Base-by-base conservation (phyloP, 1,140 invertebrate species). In the Nylanderia fulva region DNA sequence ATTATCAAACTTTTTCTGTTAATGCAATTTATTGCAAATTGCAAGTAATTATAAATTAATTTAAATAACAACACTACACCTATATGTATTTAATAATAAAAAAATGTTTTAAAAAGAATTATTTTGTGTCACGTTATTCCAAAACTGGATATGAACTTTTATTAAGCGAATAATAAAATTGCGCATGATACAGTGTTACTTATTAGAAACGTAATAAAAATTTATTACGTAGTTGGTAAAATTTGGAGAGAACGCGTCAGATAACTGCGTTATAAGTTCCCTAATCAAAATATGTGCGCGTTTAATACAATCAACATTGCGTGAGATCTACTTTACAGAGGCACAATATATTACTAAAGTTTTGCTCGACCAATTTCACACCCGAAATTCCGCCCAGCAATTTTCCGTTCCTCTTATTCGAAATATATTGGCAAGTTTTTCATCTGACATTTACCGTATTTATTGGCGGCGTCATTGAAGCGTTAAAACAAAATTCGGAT, bases 291-390 rank as follows among this genome's bases (percentile, higher is more conserved):
- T 18, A 80, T 36, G 64, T 33, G 39, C 54, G 24, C 27, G 1
- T 82, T 71, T 69, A 42, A 82, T 33, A 27, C 48, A 82, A 82
- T 82, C 52, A 82, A 69, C 54, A 72, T 71, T 36, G 64, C 52
- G 64, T 58, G 33, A 80, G 11, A 71, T 71, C 36, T 58, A 58
- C 66, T 72, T 72, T 42, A 82, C 18, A 29, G 71, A 45, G 45
- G 24, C 63, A 54, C 21, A 8, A 58, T 58, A 24, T 58, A 71
- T 29, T 36, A 29, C 42, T 7, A 6, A 45, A 58, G 36, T 71
- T 80, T 29, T 36, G n/a, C 27, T 33, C 36, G 36, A 13, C n/a
- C 36, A 82, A 82, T 82, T 82, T 58, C 2, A 11, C 66, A 58
- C 15, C 45, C 36, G 24, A 71, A n/a, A n/a, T 48, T 58, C 24